Evolutionary conservation across 2,888 invertebrate species (phyloP).

Genomic region (Rhingia campestris): DNA sequence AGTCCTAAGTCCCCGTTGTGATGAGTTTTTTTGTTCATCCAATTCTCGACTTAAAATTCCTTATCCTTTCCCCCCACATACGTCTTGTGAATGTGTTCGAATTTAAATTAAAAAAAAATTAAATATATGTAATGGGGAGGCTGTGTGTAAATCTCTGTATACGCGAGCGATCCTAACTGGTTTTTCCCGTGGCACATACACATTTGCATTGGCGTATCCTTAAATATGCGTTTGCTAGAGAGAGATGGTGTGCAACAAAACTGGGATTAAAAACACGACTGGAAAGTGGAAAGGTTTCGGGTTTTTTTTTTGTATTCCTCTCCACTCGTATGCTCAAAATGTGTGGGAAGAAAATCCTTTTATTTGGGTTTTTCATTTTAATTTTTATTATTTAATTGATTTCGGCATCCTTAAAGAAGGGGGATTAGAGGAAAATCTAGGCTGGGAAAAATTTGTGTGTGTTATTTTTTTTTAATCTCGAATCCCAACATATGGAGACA

Average conservation of each 20-base stretch:
- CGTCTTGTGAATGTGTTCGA: neutral
- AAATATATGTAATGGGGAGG: neutral
- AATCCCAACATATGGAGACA: slow-evolving; percentile 15
- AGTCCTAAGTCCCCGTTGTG: slow-evolving; percentile 79
- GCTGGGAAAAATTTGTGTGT: neutral
- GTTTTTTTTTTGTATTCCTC: neutral
- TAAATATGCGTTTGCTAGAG: slow-evolving; percentile 13
- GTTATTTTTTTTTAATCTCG: neutral
- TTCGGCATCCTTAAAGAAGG: neutral
- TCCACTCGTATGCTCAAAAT: neutral
- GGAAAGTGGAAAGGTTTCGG: slow-evolving; percentile 27
- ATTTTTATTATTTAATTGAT: slow-evolving; percentile 8
- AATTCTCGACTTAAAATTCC: too few species aligned
- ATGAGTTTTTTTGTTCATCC: neutral
- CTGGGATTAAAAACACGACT: slow-evolving; percentile 28
- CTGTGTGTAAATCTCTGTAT: slow-evolving; percentile 7
- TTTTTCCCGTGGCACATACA: slow-evolving; percentile 60
- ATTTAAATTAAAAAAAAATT: neutral
- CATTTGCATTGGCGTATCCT: slow-evolving; percentile 51
- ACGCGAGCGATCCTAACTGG: slow-evolving; percentile 48
- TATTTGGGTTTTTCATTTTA: neutral
- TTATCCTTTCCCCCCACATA: neutral
- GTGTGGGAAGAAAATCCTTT: slow-evolving; percentile 64
- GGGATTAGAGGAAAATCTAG: neutral
- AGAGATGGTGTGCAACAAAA: slow-evolving; percentile 27